These are phyloP conservation scores for Pristionchus arcanus DNA, from an alignment of 2,888 invertebrate genomes.

Conservation along the genomic window DNA sequence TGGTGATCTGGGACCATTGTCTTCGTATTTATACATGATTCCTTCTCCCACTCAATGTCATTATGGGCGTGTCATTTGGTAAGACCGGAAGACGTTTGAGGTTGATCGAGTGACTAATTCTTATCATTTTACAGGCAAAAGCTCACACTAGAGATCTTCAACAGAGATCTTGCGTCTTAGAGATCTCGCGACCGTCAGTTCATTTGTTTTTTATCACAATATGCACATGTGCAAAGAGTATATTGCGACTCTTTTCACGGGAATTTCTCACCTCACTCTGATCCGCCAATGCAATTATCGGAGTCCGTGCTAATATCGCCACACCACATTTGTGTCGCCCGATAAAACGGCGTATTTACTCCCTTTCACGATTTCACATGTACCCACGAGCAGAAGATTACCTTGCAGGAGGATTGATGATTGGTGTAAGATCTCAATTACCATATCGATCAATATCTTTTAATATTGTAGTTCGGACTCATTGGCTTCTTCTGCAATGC, in stretches of 20 bases:
- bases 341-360: too few relatives aligned
- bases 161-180: not conserved
- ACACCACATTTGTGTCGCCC: too few relatives aligned
- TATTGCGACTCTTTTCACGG: too few relatives aligned
- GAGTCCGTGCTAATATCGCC: too few relatives aligned
- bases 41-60: conserved; percentile 4
- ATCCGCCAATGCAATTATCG: too few relatives aligned
- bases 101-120: conserved; percentile 14
- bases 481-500: conserved; percentile 18
- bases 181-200: too few relatives aligned
- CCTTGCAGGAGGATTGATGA: conserved; percentile 4
- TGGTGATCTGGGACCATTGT: not conserved
- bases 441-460: not conserved
- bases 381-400: not conserved
- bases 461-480: not conserved
- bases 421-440: not conserved
- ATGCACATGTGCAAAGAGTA: too few relatives aligned
- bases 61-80: not conserved
- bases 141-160: not conserved
- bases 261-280: too few relatives aligned
- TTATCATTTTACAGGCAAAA: not conserved
- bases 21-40: not conserved
- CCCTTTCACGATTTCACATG: not conserved
- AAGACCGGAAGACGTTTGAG: not conserved
- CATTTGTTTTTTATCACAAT: too few relatives aligned